These are phyloP conservation scores for Cantharis rustica DNA, from an alignment of 2,888 invertebrate species.

Conservation along the genomic window DNA sequence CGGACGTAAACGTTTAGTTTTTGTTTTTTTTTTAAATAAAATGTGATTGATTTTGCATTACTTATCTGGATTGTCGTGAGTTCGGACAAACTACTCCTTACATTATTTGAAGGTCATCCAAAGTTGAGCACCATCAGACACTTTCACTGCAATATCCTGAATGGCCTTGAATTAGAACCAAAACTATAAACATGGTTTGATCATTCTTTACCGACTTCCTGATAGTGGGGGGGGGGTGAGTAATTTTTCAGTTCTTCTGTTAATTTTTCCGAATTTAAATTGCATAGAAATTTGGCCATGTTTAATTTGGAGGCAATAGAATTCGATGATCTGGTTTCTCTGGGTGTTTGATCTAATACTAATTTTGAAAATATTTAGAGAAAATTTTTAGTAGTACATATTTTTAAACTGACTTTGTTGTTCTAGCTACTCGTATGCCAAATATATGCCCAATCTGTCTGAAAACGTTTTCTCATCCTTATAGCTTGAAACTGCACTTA, in stretches of 20 bases:
- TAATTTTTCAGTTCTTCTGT: background rate
- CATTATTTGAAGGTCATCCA: too few relatives aligned
- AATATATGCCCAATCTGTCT: conserved; percentile 13
- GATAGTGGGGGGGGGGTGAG: background rate
- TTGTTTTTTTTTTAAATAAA: background rate
- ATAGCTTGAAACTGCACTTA: conserved; percentile 15
- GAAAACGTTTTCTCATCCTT: conserved; percentile 11
- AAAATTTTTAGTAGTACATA: background rate
- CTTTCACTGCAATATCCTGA: background rate
- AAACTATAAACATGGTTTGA: too few relatives aligned
- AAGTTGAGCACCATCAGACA: background rate
- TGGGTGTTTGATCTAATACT: background rate
- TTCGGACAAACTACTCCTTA: background rate
- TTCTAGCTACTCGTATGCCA: background rate
- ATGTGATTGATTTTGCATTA: background rate
- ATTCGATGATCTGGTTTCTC: background rate
- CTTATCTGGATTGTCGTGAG: conserved; percentile 18
- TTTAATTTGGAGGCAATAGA: background rate
- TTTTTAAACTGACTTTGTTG: background rate
- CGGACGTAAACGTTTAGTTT: background rate
- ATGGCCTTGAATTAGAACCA: too few relatives aligned
- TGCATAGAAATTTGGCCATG: background rate
- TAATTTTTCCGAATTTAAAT: background rate
- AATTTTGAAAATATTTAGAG: background rate
- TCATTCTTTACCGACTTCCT: background rate